Percentiles rank a stretch among this genome's conserved stretches.
Evolutionary conservation across 2,113 vertebrate species (phyloP).

Genomic region (Telmatochromis sp.): DNA sequence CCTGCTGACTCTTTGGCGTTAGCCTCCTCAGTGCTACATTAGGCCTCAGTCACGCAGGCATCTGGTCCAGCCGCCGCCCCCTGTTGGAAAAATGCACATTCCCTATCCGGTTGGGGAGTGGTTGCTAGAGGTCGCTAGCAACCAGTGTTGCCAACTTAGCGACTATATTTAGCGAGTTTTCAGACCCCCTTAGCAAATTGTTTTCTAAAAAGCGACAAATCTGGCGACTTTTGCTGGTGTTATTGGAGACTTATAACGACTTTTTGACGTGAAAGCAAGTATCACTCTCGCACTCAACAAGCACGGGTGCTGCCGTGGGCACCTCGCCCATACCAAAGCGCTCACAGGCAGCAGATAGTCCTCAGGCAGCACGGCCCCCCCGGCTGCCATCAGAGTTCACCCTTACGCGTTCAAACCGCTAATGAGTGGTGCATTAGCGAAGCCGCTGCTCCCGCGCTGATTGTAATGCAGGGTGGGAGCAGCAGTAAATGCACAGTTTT

Average conservation of each 20-base stretch:
- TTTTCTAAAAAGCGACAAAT: background rate
- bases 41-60: background rate
- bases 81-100: background rate
- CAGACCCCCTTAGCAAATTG: rapidly evolving
- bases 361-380: background rate
- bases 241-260: background rate
- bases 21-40: background rate
- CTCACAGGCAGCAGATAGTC: background rate
- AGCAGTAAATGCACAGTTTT: background rate
- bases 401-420: background rate
- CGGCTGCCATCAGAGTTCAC: background rate
- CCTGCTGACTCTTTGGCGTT: background rate
- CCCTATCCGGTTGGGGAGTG: background rate
- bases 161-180: background rate
- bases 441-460: background rate
- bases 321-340: background rate
- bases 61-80: background rate
- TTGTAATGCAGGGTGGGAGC: background rate
- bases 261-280: background rate
- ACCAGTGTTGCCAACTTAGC: background rate
- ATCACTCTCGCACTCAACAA: background rate
- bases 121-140: background rate
- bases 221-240: background rate
- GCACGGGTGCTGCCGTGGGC: background rate
- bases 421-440: background rate